A percentile compares a stretch with the other conserved stretches of the same genome.
Evolutionary conservation across 2,113 vertebrate genomes (phyloP).

Genomic region (Podocnemis expansa): DNA sequence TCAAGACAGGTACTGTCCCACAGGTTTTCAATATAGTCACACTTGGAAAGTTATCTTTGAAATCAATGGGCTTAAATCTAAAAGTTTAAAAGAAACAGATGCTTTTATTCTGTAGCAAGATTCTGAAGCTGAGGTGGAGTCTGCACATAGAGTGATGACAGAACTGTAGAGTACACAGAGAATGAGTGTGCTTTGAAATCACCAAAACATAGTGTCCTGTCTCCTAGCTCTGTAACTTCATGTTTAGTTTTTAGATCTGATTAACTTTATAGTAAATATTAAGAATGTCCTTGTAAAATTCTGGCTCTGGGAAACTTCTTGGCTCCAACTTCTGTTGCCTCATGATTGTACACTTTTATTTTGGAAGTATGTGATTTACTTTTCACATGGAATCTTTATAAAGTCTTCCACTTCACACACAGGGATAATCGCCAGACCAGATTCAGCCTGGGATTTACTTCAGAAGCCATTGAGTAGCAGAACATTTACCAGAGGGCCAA

Average conservation of each 20-base stretch:
- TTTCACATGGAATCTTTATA: neutral
- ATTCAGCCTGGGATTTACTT: neutral
- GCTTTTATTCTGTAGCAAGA: neutral
- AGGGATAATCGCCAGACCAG: neutral
- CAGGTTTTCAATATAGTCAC: neutral
- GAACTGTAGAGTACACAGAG: neutral
- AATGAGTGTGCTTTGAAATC: neutral
- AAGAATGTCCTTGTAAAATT: neutral
- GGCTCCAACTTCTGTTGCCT: neutral
- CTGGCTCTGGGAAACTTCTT: neutral
- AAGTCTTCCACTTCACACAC: neutral
- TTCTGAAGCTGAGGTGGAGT: neutral
- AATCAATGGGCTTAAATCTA: neutral
- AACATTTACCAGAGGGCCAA: neutral
- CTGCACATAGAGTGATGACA: neutral
- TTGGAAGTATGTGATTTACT: neutral
- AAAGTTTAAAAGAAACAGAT: neutral
- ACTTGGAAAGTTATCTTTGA: neutral
- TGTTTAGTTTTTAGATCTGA: neutral
- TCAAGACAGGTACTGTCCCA: neutral
- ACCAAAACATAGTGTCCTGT: neutral
- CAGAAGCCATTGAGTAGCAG: neutral
- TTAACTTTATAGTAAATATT: neutral
- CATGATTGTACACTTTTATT: neutral
- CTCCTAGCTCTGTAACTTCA: neutral